Percentiles rank a stretch among this genome's conserved stretches.
phyloP scores from a whole-genome alignment of 2,113 vertebrate genomes.

The Passerina amoena region DNA sequence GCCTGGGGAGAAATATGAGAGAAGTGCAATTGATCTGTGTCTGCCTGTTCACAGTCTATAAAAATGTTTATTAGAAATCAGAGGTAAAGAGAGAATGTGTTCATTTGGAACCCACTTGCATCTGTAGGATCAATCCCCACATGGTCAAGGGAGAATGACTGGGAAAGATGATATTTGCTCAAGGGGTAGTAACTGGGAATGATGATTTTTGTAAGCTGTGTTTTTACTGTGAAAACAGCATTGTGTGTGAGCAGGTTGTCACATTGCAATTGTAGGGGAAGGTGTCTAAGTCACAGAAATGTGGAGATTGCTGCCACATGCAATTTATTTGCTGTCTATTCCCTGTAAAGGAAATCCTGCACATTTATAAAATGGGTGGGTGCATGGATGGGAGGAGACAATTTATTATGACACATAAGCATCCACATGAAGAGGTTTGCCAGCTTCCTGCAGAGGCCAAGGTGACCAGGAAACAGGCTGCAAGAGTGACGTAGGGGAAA shows the following conservation, averaged over 20 bases:
- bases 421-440: slow-evolving; percentile 42
- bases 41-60: neutral
- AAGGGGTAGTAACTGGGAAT: neutral
- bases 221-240: neutral
- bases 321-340: neutral
- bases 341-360: slow-evolving; percentile 29
- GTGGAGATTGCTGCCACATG: neutral
- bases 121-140: neutral
- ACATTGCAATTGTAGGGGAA: neutral
- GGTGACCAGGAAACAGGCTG: slow-evolving; percentile 78
- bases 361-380: slow-evolving; percentile 11
- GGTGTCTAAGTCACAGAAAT: neutral
- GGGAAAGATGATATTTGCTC: neutral
- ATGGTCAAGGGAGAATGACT: neutral
- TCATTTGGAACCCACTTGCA: neutral
- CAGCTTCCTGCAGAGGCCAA: slow-evolving; percentile 73
- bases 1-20: neutral
- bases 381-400: slow-evolving; percentile 7
- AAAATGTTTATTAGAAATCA: neutral
- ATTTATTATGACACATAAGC: slow-evolving; percentile 54
- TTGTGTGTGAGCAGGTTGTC: neutral
- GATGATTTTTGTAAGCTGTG: neutral
- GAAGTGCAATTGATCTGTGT: neutral
- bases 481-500: slow-evolving; percentile 75
- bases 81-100: neutral